Percentiles rank a stretch among this genome's conserved stretches.
Conservation (phyloP, 2,797 vertebrate genomes). For the Thamnophis elegans region DNA sequence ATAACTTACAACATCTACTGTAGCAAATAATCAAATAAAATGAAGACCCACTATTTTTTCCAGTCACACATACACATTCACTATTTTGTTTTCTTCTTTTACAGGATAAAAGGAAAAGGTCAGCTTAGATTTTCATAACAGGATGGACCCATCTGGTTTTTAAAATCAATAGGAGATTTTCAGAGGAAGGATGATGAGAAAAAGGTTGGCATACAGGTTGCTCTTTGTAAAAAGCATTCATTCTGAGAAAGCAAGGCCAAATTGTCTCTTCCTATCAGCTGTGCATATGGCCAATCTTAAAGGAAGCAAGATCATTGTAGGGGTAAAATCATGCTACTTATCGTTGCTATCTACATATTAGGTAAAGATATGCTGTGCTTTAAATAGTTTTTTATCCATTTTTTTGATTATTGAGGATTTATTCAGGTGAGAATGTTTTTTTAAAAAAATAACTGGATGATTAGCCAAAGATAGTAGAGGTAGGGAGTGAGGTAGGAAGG, state of each 20-base stretch:
- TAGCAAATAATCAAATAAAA: background rate
- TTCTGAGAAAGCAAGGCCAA: constrained; percentile 19
- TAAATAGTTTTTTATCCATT: constrained; percentile 18
- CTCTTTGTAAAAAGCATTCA: background rate
- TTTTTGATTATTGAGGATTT: rapidly evolving
- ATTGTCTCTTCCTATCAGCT: background rate
- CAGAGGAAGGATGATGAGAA: background rate
- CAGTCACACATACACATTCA: background rate
- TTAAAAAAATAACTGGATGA: background rate
- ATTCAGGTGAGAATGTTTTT: background rate
- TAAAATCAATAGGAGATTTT: constrained; percentile 22
- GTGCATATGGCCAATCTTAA: constrained; percentile 14
- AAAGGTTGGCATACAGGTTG: constrained; percentile 21
- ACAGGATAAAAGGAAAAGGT: background rate
- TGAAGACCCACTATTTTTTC: background rate
- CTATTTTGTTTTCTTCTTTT: background rate
- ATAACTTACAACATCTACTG: background rate
- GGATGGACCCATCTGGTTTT: constrained; percentile 7
- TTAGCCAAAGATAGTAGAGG: rapidly evolving
- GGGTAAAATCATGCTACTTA: background rate
- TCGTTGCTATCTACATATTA: background rate
- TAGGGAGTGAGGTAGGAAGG: background rate
- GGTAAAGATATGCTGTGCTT: background rate
- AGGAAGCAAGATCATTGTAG: constrained; percentile 10
- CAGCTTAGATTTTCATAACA: constrained; percentile 10